Evolutionary conservation across 2,888 invertebrate genomes (phyloP), one percentile per base, ranked within the genome.

Genomic region (Tuberolachnus salignus): DNA sequence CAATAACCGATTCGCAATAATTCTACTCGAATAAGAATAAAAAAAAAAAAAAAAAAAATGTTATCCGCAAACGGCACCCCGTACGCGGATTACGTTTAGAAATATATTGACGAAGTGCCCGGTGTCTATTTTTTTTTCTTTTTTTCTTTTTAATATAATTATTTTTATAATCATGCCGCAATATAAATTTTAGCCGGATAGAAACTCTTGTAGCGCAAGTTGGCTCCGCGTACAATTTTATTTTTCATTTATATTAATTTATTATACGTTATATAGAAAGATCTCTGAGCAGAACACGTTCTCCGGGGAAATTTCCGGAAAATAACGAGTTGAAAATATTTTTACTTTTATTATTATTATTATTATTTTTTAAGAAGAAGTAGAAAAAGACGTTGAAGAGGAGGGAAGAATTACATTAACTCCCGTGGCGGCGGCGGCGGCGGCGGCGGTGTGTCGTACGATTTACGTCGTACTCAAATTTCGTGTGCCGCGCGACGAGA

Each of bases 231-330:
- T 14, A 21, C 21, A 9, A 10, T 51, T 61, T 72, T 51, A 1
- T 72, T 51, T 72, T 51, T 61, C 51, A 42, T 72, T 72, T 49
- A 61, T 61, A 49, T 49, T 72, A 59, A 72, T 72, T 72, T 49
- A 49, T 19, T 72, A 70, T 42, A 55, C 21, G 44, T n/a, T 34
- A 34, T 34, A 34, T 34, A 34, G 6, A 34, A 34, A 46, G 23
- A 72, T 61, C 61, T 19, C 19, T 49, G 13, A 6, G 13, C 55
- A 1, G 19, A 61, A 34, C 51, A 34, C n/a, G 34, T 61, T 34
- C 61, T 72, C 61, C 61, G 21, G 71, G 61, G 61, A 72, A 72
- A 72, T 61, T 61, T 34, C 9, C 49, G 13, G 49, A 72, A 19
- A 26, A 72, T 26, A 59, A 72, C 44, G 59, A 72, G 59, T 9